phyloP scores from a whole-genome alignment of 2,888 invertebrate species.

The Oasisia sp. region DNA sequence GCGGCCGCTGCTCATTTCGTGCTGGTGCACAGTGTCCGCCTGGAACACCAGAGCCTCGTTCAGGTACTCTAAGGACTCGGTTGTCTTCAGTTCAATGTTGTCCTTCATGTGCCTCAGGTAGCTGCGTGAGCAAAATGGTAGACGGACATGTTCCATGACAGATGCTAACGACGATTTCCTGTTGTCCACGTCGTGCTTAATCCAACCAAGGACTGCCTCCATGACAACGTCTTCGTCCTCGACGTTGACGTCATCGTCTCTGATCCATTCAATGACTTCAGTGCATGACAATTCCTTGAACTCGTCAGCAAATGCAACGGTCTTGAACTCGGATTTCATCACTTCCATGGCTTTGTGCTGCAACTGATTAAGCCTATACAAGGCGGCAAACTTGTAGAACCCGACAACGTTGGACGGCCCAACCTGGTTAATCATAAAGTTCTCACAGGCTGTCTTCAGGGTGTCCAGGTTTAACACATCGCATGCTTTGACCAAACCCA shows the following conservation, averaged over 20 bases:
- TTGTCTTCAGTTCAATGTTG: not conserved
- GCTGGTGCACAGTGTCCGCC: not conserved
- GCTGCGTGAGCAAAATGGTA: conserved; percentile 32
- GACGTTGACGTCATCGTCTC: conserved; percentile 34
- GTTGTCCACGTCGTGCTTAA: conserved; percentile 30
- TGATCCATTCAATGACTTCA: conserved; percentile 38
- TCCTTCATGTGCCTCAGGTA: not conserved
- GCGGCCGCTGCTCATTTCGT: not conserved
- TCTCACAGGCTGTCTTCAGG: conserved; percentile 36
- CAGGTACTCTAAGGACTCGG: not conserved
- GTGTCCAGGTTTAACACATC: conserved; percentile 34
- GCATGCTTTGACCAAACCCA: conserved; percentile 36
- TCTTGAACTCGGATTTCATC: conserved; percentile 35
- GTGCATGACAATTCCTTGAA: conserved; percentile 30
- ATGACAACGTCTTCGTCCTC: conserved; percentile 35
- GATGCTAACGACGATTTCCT: conserved; percentile 23
- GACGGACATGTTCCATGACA: conserved; percentile 29
- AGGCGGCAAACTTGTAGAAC: conserved; percentile 36
- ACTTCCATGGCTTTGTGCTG: conserved; percentile 18
- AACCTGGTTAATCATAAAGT: conserved; percentile 35
- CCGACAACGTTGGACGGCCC: conserved; percentile 36
- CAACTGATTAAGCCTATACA: conserved; percentile 32
- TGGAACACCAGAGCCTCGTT: not conserved
- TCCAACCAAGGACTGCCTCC: conserved; percentile 28
- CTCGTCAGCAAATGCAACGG: conserved; percentile 30